phyloP scores from a whole-genome alignment of 2,888 invertebrate genomes.

The Pollenia angustigena region DNA sequence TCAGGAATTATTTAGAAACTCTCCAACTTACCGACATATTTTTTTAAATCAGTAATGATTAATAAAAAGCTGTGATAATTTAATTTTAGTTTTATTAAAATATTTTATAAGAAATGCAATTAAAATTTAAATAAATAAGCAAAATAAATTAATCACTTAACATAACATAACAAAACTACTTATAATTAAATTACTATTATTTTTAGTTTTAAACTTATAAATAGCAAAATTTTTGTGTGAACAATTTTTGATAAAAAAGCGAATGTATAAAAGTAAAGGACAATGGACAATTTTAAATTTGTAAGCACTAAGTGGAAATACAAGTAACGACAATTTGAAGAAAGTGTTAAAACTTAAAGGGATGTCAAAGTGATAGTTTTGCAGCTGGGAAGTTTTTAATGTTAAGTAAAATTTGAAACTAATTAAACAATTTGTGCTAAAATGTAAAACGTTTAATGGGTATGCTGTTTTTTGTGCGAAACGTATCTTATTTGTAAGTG shows the following conservation, averaged over 20 bases:
- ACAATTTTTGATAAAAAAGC: no score
- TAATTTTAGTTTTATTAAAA: constrained; percentile 19
- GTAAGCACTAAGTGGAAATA: no score
- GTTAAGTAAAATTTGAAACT: not conserved
- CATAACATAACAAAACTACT: not conserved
- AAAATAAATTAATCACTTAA: not conserved
- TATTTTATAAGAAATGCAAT: not conserved
- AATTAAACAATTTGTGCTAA: constrained; percentile 28
- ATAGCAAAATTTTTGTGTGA: no score
- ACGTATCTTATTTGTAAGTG: no score
- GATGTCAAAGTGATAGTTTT: not conserved
- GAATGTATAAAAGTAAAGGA: no score
- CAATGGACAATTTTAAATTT: no score
- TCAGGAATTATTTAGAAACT: not conserved
- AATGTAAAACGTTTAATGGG: not conserved
- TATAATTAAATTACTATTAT: no score
- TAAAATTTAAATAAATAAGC: constrained; percentile 17
- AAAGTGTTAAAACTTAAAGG: not conserved
- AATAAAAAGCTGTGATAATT: constrained; percentile 2
- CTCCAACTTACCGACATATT: constrained; percentile 2
- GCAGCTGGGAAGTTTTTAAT: not conserved
- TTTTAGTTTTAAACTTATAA: no score
- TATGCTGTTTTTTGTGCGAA: not conserved
- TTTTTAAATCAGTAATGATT: not conserved
- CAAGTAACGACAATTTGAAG: not conserved